Percentiles rank a stretch among this genome's conserved stretches.
phyloP scores from a whole-genome alignment of 2,113 vertebrate species.

The Synchiropus splendidus region DNA sequence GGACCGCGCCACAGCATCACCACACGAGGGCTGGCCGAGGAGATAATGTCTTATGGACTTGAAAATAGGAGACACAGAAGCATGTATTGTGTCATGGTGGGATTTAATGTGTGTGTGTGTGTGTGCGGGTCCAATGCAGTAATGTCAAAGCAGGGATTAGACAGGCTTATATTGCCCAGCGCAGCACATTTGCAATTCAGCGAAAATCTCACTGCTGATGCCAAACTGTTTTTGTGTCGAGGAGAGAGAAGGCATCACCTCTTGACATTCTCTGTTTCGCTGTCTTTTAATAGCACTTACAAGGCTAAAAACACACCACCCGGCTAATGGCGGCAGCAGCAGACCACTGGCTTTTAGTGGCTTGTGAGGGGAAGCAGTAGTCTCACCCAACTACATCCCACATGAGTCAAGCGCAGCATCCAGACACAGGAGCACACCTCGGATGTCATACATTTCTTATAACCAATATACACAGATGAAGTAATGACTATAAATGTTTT shows the following conservation, averaged over 20 bases:
- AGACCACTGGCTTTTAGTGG: conserved; percentile 58
- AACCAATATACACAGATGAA: no score
- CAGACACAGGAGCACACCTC: conserved; percentile 42
- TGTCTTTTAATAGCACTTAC: conserved; percentile 1
- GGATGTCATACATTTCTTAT: conserved; percentile 15
- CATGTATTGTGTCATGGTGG: conserved; percentile 20
- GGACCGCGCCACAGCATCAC: no score
- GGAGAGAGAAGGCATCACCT: neutral
- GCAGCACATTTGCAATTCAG: conserved; percentile 47
- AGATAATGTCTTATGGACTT: no score
- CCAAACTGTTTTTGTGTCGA: conserved; percentile 42
- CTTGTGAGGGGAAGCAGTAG: conserved; percentile 41
- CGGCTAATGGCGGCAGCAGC: conserved; percentile 8
- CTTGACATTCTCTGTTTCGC: conserved; percentile 1
- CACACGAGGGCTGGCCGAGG: no score
- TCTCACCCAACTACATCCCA: conserved; percentile 45
- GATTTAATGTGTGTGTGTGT: conserved; percentile 23
- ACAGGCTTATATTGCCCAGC: conserved; percentile 43
- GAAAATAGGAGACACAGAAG: no score
- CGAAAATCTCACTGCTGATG: conserved; percentile 24
- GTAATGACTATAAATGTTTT: no score
- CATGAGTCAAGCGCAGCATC: conserved; percentile 35
- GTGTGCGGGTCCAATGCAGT: conserved; percentile 21
- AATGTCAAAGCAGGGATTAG: conserved; percentile 56
- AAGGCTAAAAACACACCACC: conserved; percentile 16